Base-by-base conservation (phyloP, 2,113 vertebrate genomes). In the Apodemus sylvaticus region DNA sequence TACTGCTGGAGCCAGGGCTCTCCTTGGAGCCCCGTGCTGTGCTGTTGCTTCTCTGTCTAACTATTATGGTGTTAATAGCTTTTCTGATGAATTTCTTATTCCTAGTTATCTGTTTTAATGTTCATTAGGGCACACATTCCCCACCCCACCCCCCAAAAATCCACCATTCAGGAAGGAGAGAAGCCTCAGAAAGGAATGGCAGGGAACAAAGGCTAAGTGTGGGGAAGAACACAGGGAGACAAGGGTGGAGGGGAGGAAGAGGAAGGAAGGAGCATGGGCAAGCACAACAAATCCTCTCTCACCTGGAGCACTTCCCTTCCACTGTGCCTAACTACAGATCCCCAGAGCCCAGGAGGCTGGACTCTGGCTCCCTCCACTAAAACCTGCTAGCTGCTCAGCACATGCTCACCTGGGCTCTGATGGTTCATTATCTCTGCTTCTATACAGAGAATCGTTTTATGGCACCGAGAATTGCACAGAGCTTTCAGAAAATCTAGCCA, bases 381-480 rank as follows among this genome's bases (percentile, higher is more conserved):
- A 19, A 94, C 22, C 64, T 77, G 95, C 70, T 45, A 97, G 88
- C 68, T 97, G 86, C 83, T 64, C 78, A 62, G 88, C 26, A 51
- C 42, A 24, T 7, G 58, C 85, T 78, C 78, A 70, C 36, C 93
- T 81, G 89, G 91, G 36, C 82, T 95, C n/a, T 68, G 94, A 89
- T 92, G 86, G 86, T 4, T 66, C 31, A 86, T 94, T 92, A 94
- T 77, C 96, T 89, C 7, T 5, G n/a, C 71, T 95, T 87, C 60
- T 83, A 96, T 31, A 93, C 39, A n/a, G 48, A 53, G 0, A 26
- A 36, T 12, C 71, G 79, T 93, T 98, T 91, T 66, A 92, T 89
- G 94, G 55, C 51, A 89, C 90, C 89, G 94, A 97, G 97, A 97
- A 98, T 91, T 97, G 98, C 4, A 66, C 82, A 92, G 55, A 58